Base-by-base conservation (phyloP, 2,888 invertebrate species). In the Drosophila nr. medialis region DNA sequence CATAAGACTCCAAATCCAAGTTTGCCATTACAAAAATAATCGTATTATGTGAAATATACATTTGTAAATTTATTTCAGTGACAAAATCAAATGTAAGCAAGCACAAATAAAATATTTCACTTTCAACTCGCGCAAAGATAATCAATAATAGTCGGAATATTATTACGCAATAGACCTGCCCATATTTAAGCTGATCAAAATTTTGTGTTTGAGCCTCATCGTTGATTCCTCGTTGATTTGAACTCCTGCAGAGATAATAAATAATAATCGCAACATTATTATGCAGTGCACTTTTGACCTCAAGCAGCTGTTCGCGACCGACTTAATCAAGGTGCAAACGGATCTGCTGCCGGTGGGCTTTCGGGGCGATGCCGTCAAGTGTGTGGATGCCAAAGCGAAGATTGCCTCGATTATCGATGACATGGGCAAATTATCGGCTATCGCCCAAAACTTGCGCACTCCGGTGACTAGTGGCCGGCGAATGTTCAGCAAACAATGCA, bases 371-470 rank as follows among this genome's bases (percentile, higher is more conserved):
- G 24, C 7, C 0, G 38, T 11, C 4, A 11, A 45, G 13, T 27
- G 29, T 15, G 0, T 0, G 3, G 50, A 34, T 15, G 13, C 21
- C 38, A 10, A 13, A 2, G 10, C 40, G 11, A 51, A 53, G n/a
- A 38, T 83, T 4, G 21, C 94, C 0, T 94, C 94, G 79, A 92
- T 96, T 32, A 92, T 97, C n/a, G 95, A 96, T 90, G 92, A 92
- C 2, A 94, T 96, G 89, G 96, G 96, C 0, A 94, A 94, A 89
- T 94, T 95, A 65, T 96, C 96, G 0, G 95, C 96, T 0, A 90
- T 92, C 10, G 96, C 96, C 1, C 96, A 97, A 92, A 95, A 95
- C 0, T 93, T 96, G 10, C 94, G 93, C 75, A 95, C 95, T 86
- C 94, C 95, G 0, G 95, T 96, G 75, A 96, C 96, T 11, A 95